These are phyloP conservation scores for Alethe castanea DNA, from an alignment of 2,113 vertebrate species.

Conservation along the genomic window DNA sequence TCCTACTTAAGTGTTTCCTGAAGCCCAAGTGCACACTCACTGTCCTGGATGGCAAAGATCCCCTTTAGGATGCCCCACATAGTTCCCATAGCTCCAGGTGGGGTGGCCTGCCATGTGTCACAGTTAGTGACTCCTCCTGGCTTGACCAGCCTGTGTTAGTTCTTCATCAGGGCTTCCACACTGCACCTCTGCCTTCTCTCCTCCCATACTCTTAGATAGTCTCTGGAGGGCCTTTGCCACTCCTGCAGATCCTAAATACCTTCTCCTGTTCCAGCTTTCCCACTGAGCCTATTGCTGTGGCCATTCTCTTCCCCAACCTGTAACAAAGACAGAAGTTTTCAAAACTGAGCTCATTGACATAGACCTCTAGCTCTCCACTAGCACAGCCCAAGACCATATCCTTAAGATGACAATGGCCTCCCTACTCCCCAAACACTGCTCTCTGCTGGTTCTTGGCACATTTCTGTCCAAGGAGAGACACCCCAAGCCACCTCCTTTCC, in stretches of 20 bases:
- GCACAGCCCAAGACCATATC: neutral
- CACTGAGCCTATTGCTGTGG: neutral
- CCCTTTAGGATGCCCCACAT: neutral
- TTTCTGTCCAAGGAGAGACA: neutral
- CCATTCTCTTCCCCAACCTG: neutral
- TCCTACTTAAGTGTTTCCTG: neutral
- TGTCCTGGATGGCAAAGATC: neutral
- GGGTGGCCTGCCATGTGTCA: neutral
- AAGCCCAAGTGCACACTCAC: neutral
- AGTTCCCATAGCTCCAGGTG: neutral
- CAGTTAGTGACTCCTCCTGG: neutral
- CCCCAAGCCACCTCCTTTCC: neutral
- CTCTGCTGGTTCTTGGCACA: neutral
- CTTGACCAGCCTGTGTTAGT: neutral
- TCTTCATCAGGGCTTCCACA: neutral
- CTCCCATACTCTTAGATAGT: neutral
- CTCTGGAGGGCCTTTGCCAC: neutral
- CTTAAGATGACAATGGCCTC: neutral
- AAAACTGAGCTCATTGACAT: neutral
- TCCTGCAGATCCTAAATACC: neutral
- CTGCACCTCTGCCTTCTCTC: neutral
- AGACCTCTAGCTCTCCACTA: neutral
- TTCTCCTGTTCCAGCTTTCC: neutral
- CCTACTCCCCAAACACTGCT: neutral
- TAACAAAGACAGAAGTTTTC: neutral